Base-by-base conservation (phyloP, 2,888 invertebrate species). In the Dryobotodes eremita region DNA sequence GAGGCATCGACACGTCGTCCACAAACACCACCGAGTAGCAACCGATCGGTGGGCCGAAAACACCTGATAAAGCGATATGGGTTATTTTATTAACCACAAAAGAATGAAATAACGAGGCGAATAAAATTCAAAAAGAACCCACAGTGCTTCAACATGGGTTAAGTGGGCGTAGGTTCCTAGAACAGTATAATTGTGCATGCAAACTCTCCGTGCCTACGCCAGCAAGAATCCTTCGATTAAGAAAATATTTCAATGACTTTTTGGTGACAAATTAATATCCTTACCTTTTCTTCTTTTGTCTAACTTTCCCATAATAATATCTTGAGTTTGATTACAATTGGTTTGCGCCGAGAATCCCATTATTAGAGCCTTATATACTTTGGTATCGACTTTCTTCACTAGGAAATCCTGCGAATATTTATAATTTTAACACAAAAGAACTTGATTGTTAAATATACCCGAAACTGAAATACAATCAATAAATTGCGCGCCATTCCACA, bases 1-100 rank as follows among this genome's bases (percentile, higher is more conserved):
- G 97, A 0, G 99, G 99, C 99, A 99, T 99, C 90, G 99, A 99
- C n/a, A 99, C 98, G 93, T 99, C 99, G 92, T 99, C 99, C 57
- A 99, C 98, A 93, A 99, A 99, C 69, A 99, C 98, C 23, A 99
- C 98, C 94, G 98, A 98, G 90, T 98, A 98, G 93, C 99, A 99
- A 8, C 99, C 99, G 71, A 99, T 97, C 0, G 99, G 99, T 1
- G 99, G 99, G 0, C 99, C 99, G 92, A 97, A 99, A 23, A 99
- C 98, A 2, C 99, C 98, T 97, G 73, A 5, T 31, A 48, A 62
- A 73, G 23, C 1, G 23, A 4, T 13, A 31, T 13, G 7, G 17
- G 42, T 57, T 62, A 0, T 20, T 15, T 15, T 15, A n/a, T 11
- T 20, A n/a, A 64, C 2, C 53, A 23, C 11, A 42, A 65, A 55